These are phyloP conservation scores for Danionella cerebrum DNA, from an alignment of 2,113 vertebrate species.

Conservation along the genomic window DNA sequence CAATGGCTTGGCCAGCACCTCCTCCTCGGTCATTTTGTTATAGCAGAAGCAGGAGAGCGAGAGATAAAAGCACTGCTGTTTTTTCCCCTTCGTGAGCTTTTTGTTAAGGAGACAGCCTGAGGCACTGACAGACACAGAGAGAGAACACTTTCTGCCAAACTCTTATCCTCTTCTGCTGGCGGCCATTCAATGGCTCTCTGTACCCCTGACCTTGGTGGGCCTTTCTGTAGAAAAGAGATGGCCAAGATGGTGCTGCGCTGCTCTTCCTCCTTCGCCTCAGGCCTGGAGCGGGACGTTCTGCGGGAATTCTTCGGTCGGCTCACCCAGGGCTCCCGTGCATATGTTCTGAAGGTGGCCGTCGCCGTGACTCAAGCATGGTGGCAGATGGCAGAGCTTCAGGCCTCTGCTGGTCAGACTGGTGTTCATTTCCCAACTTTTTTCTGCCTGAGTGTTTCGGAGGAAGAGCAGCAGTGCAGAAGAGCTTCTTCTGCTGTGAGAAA, in stretches of 20 bases:
- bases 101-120: slow-evolving; percentile 37
- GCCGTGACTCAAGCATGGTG: slow-evolving; percentile 72
- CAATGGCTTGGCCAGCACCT: not conserved
- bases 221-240: slow-evolving; percentile 23
- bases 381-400: slow-evolving; percentile 88
- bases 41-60: slow-evolving; percentile 21
- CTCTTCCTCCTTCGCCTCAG: slow-evolving; percentile 59
- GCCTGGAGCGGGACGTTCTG: slow-evolving; percentile 60
- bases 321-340: slow-evolving; percentile 80
- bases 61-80: slow-evolving; percentile 33
- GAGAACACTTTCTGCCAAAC: slow-evolving; percentile 27
- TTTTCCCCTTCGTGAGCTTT: slow-evolving; percentile 36
- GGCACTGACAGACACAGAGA: slow-evolving; percentile 27
- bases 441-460: slow-evolving; percentile 66
- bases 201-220: slow-evolving; percentile 37
- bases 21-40: slow-evolving; percentile 20
- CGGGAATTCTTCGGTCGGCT: slow-evolving; percentile 68
- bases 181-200: not conserved
- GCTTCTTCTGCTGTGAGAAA: slow-evolving; percentile 54
- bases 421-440: slow-evolving; percentile 75
- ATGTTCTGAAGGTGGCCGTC: slow-evolving; percentile 79
- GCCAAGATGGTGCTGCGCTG: slow-evolving; percentile 25
- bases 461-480: slow-evolving; percentile 81
- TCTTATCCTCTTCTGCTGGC: slow-evolving; percentile 11
- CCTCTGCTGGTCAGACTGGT: slow-evolving; percentile 75